phyloP scores from a whole-genome alignment of 2,113 vertebrate species.

The Solea solea region DNA sequence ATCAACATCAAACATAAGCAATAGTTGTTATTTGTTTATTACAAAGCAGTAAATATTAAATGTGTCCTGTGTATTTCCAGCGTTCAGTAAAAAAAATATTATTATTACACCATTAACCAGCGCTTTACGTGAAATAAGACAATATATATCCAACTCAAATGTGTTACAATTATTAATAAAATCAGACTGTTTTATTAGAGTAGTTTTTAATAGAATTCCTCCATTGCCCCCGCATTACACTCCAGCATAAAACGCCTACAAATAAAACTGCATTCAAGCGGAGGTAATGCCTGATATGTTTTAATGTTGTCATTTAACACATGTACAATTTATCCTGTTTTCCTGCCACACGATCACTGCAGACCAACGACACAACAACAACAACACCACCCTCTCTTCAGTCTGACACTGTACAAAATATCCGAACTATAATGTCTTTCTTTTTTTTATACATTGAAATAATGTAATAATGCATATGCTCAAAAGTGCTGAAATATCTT shows the following conservation, averaged over 20 bases:
- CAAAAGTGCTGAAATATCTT: slow-evolving; percentile 81
- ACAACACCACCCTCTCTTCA: slow-evolving; percentile 38
- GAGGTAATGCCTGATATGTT: slow-evolving; percentile 75
- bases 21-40: too few species aligned
- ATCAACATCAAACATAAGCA: too few species aligned
- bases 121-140: neutral
- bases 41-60: too few species aligned
- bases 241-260: neutral
- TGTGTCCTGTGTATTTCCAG: too few species aligned
- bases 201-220: neutral
- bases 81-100: too few species aligned
- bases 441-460: slow-evolving; percentile 41
- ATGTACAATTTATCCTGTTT: slow-evolving; percentile 57
- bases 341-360: slow-evolving; percentile 43
- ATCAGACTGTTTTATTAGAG: neutral
- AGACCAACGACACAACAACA: slow-evolving; percentile 57
- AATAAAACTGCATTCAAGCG: slow-evolving; percentile 56
- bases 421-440: slow-evolving; percentile 40
- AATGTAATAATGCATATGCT: slow-evolving; percentile 56
- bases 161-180: neutral
- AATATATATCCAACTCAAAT: too few species aligned
- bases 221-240: neutral
- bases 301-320: slow-evolving; percentile 76
- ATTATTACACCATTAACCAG: too few species aligned
- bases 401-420: slow-evolving; percentile 43